Percentiles rank a stretch among this genome's conserved stretches.
phyloP scores from a whole-genome alignment of 2,888 invertebrate genomes.

The Clivina fossor region DNA sequence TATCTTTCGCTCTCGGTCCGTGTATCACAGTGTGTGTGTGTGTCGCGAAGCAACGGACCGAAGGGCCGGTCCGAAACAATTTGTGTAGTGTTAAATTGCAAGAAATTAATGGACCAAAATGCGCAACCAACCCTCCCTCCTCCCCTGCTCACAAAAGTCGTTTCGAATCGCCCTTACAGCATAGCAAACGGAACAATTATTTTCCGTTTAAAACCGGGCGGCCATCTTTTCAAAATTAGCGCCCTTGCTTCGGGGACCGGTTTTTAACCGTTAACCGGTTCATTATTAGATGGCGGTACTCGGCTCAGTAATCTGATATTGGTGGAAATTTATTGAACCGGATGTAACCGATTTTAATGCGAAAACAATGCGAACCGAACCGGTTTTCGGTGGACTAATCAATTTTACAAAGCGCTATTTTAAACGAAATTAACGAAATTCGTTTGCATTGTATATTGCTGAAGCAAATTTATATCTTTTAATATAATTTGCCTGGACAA shows the following conservation, averaged over 20 bases:
- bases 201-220: slow-evolving; percentile 29
- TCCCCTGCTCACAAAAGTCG: no score
- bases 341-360: no score
- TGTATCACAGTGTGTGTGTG: not conserved
- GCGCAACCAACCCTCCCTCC: slow-evolving; percentile 24
- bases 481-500: no score
- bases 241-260: not conserved
- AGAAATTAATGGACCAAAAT: slow-evolving; percentile 34
- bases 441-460: no score
- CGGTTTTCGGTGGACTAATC: no score
- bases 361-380: no score
- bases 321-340: slow-evolving; percentile 22
- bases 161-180: slow-evolving; percentile 17
- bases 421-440: no score
- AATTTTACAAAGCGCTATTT: no score
- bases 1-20: not conserved
- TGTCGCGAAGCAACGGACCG: not conserved
- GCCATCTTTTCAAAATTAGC: slow-evolving; percentile 33
- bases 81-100: slow-evolving; percentile 34
- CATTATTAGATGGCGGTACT: no score
- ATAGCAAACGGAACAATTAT: slow-evolving; percentile 29
- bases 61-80: slow-evolving; percentile 26
- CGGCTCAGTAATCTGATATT: slow-evolving; percentile 20
- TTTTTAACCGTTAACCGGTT: slow-evolving; percentile 15
- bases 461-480: no score